Percentiles rank a stretch among this genome's conserved stretches.
phyloP scores from a whole-genome alignment of 2,888 invertebrate genomes.

The Alloplasta piceator region DNA sequence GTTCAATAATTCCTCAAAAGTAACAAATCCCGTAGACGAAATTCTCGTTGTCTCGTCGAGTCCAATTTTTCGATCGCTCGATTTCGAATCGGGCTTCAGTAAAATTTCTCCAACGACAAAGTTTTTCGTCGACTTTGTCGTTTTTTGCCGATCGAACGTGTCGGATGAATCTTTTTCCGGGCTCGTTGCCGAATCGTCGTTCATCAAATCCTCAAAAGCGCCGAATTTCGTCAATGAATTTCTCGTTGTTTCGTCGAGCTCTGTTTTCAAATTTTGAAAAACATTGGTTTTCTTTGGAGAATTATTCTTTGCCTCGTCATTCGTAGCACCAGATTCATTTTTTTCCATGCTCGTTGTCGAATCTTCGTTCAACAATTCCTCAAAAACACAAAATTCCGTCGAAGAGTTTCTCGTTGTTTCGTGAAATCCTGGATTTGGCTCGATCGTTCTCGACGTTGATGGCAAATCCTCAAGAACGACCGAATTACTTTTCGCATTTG shows the following conservation, averaged over 20 bases:
- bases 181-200: conserved; percentile 47
- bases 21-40: too few species aligned
- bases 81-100: too few species aligned
- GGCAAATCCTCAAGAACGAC: conserved; percentile 27
- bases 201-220: conserved; percentile 56
- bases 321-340: too few species aligned
- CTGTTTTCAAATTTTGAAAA: too few species aligned
- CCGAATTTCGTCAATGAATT: conserved; percentile 24
- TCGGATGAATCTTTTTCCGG: not conserved
- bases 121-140: too few species aligned
- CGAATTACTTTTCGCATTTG: conserved; percentile 24
- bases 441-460: conserved; percentile 16
- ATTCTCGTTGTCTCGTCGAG: too few species aligned
- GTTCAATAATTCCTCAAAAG: too few species aligned
- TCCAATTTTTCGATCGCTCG: too few species aligned
- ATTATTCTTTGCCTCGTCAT: too few species aligned
- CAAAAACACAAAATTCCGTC: conserved; percentile 43
- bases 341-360: conserved; percentile 22
- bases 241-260: not conserved
- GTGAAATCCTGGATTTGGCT: not conserved
- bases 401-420: conserved; percentile 16
- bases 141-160: too few species aligned
- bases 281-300: too few species aligned
- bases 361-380: conserved; percentile 52
- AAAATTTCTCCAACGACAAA: too few species aligned